phyloP scores from a whole-genome alignment of 1,140 invertebrate species.

The Chionoecetes opilio region DNA sequence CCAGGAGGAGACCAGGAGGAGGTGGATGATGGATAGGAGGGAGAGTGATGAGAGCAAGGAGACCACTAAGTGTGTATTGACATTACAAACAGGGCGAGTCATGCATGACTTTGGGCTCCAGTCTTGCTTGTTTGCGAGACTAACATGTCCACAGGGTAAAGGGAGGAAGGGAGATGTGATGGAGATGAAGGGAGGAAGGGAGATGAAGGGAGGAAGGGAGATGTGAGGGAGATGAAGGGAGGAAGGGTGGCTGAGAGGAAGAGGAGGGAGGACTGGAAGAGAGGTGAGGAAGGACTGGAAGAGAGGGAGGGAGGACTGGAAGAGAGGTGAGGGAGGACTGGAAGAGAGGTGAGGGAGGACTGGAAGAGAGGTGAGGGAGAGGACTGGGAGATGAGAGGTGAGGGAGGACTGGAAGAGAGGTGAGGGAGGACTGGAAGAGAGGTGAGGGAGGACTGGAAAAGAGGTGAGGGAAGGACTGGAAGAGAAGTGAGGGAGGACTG shows the following conservation, averaged over 20 bases:
- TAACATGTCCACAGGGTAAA: not conserved
- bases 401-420: no score
- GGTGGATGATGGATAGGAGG: not conserved
- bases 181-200: not conserved
- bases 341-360: no score
- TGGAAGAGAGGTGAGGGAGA: no score
- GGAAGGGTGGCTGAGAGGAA: not conserved
- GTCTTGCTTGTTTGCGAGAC: not conserved
- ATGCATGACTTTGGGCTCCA: not conserved
- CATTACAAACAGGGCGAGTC: not conserved
- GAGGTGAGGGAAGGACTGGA: no score
- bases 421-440: no score
- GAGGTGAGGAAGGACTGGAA: not conserved
- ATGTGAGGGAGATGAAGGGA: not conserved
- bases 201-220: not conserved
- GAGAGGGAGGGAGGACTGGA: not conserved
- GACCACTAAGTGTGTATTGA: not conserved
- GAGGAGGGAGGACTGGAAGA: constrained; percentile 1
- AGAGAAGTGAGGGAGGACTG: no score
- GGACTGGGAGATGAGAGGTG: no score
- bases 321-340: not conserved
- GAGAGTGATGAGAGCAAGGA: not conserved
- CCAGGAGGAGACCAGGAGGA: no score
- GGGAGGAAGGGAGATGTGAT: not conserved
- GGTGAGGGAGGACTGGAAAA: no score